phyloP scores from a whole-genome alignment of 2,888 invertebrate species.

The Heliconius cydno region DNA sequence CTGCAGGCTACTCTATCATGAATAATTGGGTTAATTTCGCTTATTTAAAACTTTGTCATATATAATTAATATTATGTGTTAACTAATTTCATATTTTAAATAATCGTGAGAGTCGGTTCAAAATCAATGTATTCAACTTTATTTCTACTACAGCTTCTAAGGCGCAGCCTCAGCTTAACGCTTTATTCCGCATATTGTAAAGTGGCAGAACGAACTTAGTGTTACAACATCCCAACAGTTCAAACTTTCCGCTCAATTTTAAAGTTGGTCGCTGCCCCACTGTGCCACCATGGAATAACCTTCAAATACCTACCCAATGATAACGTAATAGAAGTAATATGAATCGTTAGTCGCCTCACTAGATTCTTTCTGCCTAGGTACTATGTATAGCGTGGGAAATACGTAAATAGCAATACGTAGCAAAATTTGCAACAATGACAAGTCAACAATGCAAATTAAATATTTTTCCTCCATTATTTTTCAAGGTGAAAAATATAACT shows the following conservation, averaged over 20 bases:
- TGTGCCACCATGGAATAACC: not conserved
- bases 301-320: not conserved
- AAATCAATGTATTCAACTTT: too few species aligned
- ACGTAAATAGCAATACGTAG: not conserved
- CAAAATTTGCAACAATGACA: not conserved
- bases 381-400: not conserved
- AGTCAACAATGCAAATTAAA: not conserved
- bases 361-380: not conserved
- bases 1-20: constrained; percentile 19
- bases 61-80: not conserved
- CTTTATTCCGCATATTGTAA: too few species aligned
- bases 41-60: not conserved
- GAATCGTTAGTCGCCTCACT: not conserved
- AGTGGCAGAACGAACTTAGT: too few species aligned
- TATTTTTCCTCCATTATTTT: not conserved
- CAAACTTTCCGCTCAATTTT: too few species aligned
- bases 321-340: not conserved
- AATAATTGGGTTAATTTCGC: not conserved
- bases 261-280: too few species aligned
- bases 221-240: too few species aligned
- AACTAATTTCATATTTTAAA: not conserved
- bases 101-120: too few species aligned
- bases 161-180: too few species aligned
- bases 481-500: not conserved
- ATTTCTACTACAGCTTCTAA: too few species aligned